These are phyloP conservation scores for Aythya baeri DNA, from an alignment of 2,113 vertebrate species.

Conservation along the genomic window DNA sequence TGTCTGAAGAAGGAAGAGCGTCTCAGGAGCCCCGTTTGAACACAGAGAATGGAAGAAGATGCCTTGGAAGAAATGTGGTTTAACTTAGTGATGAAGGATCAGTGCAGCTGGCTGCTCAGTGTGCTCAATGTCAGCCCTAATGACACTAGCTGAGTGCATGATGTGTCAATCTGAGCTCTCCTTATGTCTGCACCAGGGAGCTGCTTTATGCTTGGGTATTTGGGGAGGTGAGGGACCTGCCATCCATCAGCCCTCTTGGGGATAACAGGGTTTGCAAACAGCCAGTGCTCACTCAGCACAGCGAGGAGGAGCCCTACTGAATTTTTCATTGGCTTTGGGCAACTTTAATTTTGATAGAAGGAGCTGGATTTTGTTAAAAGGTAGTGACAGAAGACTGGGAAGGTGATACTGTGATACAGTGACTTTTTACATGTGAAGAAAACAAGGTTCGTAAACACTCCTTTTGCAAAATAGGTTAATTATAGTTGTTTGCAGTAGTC, in stretches of 20 bases:
- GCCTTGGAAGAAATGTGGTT: background rate
- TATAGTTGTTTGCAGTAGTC: rapidly evolving
- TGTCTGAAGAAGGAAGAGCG: background rate
- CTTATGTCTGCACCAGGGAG: background rate
- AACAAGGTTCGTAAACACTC: background rate
- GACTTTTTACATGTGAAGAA: rapidly evolving
- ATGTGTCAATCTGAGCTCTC: background rate
- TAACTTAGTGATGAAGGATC: background rate
- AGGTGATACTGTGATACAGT: background rate
- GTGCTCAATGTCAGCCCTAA: background rate
- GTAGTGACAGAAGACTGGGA: background rate
- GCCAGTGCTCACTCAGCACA: background rate
- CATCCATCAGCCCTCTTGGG: rapidly evolving
- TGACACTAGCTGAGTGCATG: background rate
- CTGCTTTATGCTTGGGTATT: background rate
- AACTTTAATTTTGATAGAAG: background rate
- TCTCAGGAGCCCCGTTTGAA: background rate
- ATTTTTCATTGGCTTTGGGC: background rate
- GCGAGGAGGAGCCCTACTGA: background rate
- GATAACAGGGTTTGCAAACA: background rate
- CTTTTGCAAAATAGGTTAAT: background rate
- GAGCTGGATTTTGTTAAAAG: background rate
- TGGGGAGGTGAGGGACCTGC: background rate
- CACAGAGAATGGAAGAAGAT: background rate
- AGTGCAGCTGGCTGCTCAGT: background rate